These are phyloP conservation scores for Cryptosula pallasiana DNA, from an alignment of 2,888 invertebrate genomes.

Conservation along the genomic window DNA sequence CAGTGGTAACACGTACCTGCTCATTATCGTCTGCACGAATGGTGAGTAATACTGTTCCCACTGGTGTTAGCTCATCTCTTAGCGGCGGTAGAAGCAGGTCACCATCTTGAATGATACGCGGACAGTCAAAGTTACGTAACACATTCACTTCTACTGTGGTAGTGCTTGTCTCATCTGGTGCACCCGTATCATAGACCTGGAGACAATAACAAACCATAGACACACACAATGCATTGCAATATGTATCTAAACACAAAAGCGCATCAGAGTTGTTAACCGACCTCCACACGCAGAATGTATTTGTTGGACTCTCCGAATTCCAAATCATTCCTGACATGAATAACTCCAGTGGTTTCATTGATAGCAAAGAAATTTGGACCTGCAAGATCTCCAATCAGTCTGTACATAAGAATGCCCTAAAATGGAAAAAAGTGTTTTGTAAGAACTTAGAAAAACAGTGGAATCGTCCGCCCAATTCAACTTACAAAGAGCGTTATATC, in stretches of 20 bases:
- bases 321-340: background rate
- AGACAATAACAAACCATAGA: background rate
- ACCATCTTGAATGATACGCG: background rate
- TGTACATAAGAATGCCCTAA: constrained; percentile 1
- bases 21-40: background rate
- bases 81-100: background rate
- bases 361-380: constrained; percentile 14
- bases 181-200: constrained; percentile 17
- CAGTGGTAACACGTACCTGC: too few species aligned
- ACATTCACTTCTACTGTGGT: background rate
- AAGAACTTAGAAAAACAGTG: too few species aligned
- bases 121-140: background rate
- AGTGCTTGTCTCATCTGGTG: background rate
- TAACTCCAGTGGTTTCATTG: constrained; percentile 9
- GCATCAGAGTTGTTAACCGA: background rate
- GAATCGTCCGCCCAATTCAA: too few species aligned
- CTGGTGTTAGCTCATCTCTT: constrained; percentile 8
- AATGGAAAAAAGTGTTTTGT: background rate
- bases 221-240: background rate
- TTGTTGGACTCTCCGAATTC: background rate
- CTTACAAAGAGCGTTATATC: too few species aligned
- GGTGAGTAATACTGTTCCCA: constrained; percentile 1
- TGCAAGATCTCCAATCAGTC: background rate
- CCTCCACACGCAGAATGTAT: background rate
- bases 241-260: too few species aligned